These are phyloP conservation scores for Physocephala rufipes DNA, from an alignment of 2,888 invertebrate species.

Conservation along the genomic window DNA sequence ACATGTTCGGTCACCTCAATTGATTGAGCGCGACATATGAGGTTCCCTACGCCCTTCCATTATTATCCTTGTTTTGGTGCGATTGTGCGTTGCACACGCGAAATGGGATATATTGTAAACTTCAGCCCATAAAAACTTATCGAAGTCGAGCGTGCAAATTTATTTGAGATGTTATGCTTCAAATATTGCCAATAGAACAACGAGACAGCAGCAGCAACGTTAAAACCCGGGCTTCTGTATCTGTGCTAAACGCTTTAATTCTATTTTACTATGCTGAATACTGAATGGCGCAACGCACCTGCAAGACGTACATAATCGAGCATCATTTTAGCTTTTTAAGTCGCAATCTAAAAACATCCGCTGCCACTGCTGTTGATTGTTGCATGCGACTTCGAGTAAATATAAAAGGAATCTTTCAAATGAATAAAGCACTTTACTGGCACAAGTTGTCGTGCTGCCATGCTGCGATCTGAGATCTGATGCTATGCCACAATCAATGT, in stretches of 20 bases:
- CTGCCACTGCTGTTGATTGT: slow-evolving; percentile 13
- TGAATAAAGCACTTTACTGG: slow-evolving; percentile 21
- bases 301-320: slow-evolving; percentile 22
- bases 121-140: neutral
- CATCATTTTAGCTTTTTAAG: slow-evolving; percentile 21
- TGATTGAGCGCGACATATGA: slow-evolving; percentile 23
- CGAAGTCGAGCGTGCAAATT: slow-evolving; percentile 21
- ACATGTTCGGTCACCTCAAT: slow-evolving; percentile 19
- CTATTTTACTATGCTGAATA: neutral
- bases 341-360: slow-evolving; percentile 31
- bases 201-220: slow-evolving; percentile 2
- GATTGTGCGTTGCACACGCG: neutral
- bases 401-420: slow-evolving; percentile 12
- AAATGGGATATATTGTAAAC: neutral
- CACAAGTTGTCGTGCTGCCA: neutral
- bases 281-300: slow-evolving; percentile 22
- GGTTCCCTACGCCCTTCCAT: neutral
- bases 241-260: neutral
- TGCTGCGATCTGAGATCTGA: slow-evolving; percentile 7
- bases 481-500: slow-evolving; percentile 3
- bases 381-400: slow-evolving; percentile 13
- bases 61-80: slow-evolving; percentile 2
- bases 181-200: neutral
- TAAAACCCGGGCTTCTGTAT: slow-evolving; percentile 17
- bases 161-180: slow-evolving; percentile 22